Conservation (phyloP, 2,888 invertebrate genomes). For the Drosophila buzzatii region DNA sequence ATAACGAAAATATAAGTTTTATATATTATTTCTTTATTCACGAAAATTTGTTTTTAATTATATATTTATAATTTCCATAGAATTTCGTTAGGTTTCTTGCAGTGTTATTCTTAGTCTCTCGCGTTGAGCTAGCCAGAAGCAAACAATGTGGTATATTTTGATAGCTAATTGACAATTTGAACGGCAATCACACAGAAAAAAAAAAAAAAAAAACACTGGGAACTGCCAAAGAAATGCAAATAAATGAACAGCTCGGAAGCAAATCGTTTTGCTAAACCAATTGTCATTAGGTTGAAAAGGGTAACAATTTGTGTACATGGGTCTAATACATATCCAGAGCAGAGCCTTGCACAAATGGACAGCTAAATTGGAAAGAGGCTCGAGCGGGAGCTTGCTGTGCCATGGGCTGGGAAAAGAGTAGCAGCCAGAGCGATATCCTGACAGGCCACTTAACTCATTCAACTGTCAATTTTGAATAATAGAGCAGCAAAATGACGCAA, state of each 20-base stretch:
- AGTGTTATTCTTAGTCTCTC: not conserved
- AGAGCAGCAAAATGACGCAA: slow-evolving; percentile 72
- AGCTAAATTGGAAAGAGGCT: slow-evolving; percentile 3
- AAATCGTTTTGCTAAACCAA: slow-evolving; percentile 50
- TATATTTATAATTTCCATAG: not conserved
- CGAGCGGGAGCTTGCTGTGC: not conserved
- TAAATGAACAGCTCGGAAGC: slow-evolving; percentile 31
- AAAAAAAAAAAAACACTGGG: not conserved
- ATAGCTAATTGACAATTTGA: slow-evolving; percentile 76
- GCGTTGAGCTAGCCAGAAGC: slow-evolving; percentile 1
- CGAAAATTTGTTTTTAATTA: not conserved
- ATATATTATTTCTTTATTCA: too few relatives aligned
- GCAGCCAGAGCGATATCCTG: slow-evolving; percentile 25
- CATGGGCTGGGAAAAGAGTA: slow-evolving; percentile 15
- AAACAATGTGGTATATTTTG: slow-evolving; percentile 63
- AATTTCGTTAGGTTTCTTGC: not conserved
- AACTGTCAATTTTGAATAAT: slow-evolving; percentile 80
- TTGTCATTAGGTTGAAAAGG: slow-evolving; percentile 66
- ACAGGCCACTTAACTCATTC: slow-evolving; percentile 71
- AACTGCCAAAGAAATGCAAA: slow-evolving; percentile 20
- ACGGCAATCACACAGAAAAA: slow-evolving; percentile 39
- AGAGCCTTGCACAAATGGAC: slow-evolving; percentile 24
- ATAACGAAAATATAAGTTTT: not conserved
- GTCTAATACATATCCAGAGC: slow-evolving; percentile 7
- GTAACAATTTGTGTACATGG: slow-evolving; percentile 36